phyloP scores from a whole-genome alignment of 1,140 invertebrate genomes.

The Brachionus paranguensis region DNA sequence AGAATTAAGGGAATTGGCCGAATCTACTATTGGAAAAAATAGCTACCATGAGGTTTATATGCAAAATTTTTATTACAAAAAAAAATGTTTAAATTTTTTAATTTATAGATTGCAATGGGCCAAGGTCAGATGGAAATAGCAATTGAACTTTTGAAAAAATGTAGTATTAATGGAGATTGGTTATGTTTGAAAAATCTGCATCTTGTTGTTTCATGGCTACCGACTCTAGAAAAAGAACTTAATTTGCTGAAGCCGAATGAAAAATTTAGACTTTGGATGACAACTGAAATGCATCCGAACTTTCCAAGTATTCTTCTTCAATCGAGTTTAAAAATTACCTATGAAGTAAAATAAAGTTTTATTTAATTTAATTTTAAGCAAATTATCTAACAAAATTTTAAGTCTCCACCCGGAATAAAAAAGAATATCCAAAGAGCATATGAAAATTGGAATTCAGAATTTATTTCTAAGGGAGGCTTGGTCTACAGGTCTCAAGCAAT shows the following conservation, averaged over 20 bases:
- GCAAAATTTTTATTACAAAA: not conserved
- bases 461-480: slow-evolving; percentile 55
- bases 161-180: slow-evolving; percentile 65
- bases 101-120: slow-evolving; percentile 65
- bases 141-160: slow-evolving; percentile 58
- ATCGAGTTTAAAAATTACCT: slow-evolving; percentile 72
- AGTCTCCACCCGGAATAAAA: slow-evolving; percentile 66
- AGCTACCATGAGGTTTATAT: slow-evolving; percentile 61
- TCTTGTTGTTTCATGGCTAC: slow-evolving; percentile 71
- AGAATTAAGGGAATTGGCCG: slow-evolving; percentile 66
- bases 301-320: slow-evolving; percentile 65
- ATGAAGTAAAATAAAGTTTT: slow-evolving; percentile 63
- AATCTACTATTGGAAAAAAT: slow-evolving; percentile 56
- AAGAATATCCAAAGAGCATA: slow-evolving; percentile 63
- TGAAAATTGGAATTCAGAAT: slow-evolving; percentile 59
- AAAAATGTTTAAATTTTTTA: not conserved
- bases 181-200: slow-evolving; percentile 81
- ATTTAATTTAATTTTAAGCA: not conserved
- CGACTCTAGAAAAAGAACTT: slow-evolving; percentile 67
- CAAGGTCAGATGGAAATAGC: slow-evolving; percentile 67
- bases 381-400: slow-evolving; percentile 12
- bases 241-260: slow-evolving; percentile 60
- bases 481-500: slow-evolving; percentile 59
- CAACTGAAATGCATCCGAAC: slow-evolving; percentile 64
- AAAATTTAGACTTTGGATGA: slow-evolving; percentile 70